These are phyloP conservation scores for Oscheius sp. DNA, from an alignment of 1,140 invertebrate species.

Conservation along the genomic window DNA sequence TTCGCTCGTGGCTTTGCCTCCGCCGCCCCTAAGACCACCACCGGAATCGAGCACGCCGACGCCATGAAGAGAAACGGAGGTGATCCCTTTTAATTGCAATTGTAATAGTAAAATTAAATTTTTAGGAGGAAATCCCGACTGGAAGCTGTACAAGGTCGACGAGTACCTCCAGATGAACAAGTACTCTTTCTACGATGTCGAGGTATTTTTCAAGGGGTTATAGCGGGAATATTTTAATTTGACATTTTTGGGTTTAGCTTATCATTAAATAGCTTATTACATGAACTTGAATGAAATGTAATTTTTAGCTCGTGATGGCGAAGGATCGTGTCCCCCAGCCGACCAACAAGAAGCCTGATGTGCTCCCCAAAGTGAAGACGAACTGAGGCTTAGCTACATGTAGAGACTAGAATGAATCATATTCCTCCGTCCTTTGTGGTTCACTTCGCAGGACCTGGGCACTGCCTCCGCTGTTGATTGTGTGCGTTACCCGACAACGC, in stretches of 20 bases:
- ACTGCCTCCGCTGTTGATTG: neutral
- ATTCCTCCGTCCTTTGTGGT: neutral
- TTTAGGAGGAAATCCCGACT: constrained; percentile 30
- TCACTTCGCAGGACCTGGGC: neutral
- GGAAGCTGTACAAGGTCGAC: constrained; percentile 31
- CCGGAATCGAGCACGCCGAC: constrained; percentile 39
- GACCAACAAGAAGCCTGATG: constrained; percentile 30
- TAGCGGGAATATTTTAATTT: no score
- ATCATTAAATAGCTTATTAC: no score
- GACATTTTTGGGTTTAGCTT: no score
- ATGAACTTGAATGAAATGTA: no score
- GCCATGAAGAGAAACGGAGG: constrained; percentile 27
- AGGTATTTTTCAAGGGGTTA: no score
- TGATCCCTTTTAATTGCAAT: neutral
- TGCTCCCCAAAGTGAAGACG: constrained; percentile 28
- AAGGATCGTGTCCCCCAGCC: constrained; percentile 32
- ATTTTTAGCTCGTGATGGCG: constrained; percentile 26
- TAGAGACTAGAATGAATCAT: no score
- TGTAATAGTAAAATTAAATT: neutral
- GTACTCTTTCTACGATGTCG: constrained; percentile 34
- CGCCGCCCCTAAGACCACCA: constrained; percentile 31
- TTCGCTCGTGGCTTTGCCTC: neutral
- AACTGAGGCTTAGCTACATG: no score
- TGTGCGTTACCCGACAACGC: neutral
- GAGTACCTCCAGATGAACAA: constrained; percentile 36